Percentiles rank a stretch among this genome's conserved stretches.
Conservation (phyloP, 2,797 vertebrate species). For the Acanthurus lineatus region DNA sequence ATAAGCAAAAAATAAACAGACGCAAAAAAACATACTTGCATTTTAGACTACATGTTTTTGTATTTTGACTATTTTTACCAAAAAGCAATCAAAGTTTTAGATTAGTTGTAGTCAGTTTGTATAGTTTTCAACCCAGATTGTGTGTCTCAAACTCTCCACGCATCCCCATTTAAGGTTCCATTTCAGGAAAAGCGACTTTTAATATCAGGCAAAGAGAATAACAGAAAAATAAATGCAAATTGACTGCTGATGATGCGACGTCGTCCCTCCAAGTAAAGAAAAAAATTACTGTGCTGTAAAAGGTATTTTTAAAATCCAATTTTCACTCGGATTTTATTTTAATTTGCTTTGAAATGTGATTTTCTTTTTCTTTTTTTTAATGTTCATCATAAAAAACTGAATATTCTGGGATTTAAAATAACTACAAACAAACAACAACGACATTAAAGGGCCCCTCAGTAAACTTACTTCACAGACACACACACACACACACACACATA, state of each 20-base stretch:
- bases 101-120: not conserved
- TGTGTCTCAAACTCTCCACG: not conserved
- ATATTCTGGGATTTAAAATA: constrained; percentile 28
- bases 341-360: constrained; percentile 22
- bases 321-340: constrained; percentile 18
- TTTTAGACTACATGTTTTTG: constrained; percentile 1
- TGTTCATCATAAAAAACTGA: constrained; percentile 15
- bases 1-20: not conserved
- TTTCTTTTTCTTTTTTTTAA: constrained; percentile 1
- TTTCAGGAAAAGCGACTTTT: constrained; percentile 13
- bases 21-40: not conserved
- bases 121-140: constrained; percentile 4
- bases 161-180: not conserved
- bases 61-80: not conserved
- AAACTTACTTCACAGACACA: not conserved
- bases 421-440: not conserved
- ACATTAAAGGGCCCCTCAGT: constrained; percentile 32
- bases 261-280: constrained; percentile 5
- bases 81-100: not conserved
- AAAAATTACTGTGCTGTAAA: constrained; percentile 15
- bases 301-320: constrained; percentile 39
- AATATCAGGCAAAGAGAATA: constrained; percentile 5
- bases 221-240: constrained; percentile 37
- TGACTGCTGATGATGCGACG: constrained; percentile 54
- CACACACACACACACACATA: constrained; percentile 21